Conservation (phyloP, 1,140 invertebrate genomes). For the Saxidomus purpurata region DNA sequence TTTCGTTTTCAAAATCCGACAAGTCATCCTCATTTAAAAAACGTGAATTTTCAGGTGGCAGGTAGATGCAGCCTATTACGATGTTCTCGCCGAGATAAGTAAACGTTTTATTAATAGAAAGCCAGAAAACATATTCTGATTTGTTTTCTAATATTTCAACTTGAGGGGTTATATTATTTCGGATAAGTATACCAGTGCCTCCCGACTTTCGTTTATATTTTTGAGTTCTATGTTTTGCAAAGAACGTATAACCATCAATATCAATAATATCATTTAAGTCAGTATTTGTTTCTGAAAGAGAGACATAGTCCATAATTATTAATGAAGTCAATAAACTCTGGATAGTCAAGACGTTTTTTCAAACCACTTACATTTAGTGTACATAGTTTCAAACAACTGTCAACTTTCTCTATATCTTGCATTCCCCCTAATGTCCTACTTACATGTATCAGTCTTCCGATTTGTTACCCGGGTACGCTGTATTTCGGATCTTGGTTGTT, state of each 20-base stretch:
- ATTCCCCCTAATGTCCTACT: conserved; percentile 5
- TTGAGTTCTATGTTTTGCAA: neutral
- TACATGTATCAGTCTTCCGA: too few relatives aligned
- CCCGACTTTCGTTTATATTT: conserved; percentile 2
- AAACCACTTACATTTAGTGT: neutral
- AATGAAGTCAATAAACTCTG: neutral
- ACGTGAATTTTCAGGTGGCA: conserved; percentile 28
- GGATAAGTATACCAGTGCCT: neutral
- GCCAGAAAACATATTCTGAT: neutral
- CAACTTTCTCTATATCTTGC: neutral
- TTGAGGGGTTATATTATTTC: neutral
- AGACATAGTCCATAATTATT: neutral
- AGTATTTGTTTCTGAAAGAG: neutral
- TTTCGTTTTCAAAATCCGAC: neutral
- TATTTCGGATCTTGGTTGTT: neutral
- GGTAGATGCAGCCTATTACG: neutral
- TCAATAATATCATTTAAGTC: neutral
- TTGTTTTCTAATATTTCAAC: neutral
- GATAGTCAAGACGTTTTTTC: neutral
- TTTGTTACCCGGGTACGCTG: neutral
- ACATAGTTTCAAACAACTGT: neutral
- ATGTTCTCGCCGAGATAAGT: neutral
- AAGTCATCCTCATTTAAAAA: too few relatives aligned
- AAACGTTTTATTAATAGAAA: neutral
- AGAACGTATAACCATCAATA: neutral